phyloP scores from a whole-genome alignment of 2,113 vertebrate species.

The Spilogale gracilis region DNA sequence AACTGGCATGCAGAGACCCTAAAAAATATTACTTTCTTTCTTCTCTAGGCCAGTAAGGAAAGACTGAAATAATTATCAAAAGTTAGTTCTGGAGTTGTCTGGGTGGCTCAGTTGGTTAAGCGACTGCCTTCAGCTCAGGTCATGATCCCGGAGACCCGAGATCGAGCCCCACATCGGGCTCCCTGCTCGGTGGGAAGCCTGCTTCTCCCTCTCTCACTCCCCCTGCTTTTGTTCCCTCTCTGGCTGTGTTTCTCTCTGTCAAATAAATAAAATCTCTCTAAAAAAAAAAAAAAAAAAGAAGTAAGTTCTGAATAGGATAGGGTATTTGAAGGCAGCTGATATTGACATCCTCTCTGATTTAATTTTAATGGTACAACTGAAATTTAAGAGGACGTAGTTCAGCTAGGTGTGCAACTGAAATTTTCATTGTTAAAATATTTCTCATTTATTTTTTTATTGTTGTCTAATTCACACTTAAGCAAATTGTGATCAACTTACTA shows the following conservation, averaged over 20 bases:
- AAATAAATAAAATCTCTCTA: too few species aligned
- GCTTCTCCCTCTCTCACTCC: too few species aligned
- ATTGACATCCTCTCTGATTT: not conserved
- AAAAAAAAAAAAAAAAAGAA: too few species aligned
- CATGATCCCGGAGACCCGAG: too few species aligned
- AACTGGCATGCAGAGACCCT: not conserved
- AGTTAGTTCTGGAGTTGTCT: not conserved
- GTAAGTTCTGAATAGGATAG: not conserved
- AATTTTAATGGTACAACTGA: not conserved
- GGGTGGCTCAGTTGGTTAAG: too few species aligned
- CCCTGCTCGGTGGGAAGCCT: too few species aligned
- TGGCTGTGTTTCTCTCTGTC: too few species aligned
- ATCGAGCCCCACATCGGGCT: too few species aligned
- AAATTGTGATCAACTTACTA: not conserved
- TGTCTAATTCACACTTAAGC: slow-evolving; percentile 19
- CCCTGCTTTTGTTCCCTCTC: too few species aligned
- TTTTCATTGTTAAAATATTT: not conserved
- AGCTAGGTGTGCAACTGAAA: not conserved
- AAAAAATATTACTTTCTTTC: not conserved
- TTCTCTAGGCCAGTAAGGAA: not conserved
- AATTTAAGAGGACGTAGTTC: not conserved
- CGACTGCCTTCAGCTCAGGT: too few species aligned
- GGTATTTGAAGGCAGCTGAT: not conserved
- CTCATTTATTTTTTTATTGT: not conserved
- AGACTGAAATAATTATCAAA: slow-evolving; percentile 5